phyloP scores from a whole-genome alignment of 37 sponge, comb jelly and placozoan species.

The Ephydatia muelleri region DNA sequence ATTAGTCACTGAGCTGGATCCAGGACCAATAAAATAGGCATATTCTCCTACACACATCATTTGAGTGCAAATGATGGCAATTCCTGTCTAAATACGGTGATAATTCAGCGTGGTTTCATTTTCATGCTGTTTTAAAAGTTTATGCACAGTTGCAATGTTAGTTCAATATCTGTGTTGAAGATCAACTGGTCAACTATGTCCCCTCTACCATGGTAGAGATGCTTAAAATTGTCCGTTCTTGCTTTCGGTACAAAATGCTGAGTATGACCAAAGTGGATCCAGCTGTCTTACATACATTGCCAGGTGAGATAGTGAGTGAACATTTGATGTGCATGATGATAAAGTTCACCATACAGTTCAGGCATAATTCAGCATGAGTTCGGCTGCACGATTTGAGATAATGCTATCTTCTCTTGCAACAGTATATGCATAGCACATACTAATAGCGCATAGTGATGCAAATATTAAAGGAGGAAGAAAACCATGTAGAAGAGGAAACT shows the following conservation, averaged over 20 bases:
- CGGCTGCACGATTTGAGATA: conserved; percentile 24
- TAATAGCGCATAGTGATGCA: conserved; percentile 39
- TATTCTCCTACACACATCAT: too few species aligned
- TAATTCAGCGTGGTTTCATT: too few species aligned
- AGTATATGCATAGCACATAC: conserved; percentile 52
- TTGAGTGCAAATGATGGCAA: too few species aligned
- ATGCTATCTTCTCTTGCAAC: conserved; percentile 4
- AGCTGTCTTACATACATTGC: conserved; percentile 39
- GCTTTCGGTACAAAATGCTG: conserved; percentile 45
- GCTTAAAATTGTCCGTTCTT: conserved; percentile 24
- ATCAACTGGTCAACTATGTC: conserved; percentile 23
- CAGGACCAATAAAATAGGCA: too few species aligned
- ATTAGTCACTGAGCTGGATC: too few species aligned
- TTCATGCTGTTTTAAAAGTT: conserved; percentile 1
- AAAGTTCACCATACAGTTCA: conserved; percentile 29
- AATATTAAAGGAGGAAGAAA: conserved; percentile 17
- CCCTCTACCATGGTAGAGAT: conserved; percentile 18
- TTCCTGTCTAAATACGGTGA: too few species aligned
- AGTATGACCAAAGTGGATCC: conserved; percentile 44
- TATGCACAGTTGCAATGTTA: conserved; percentile 15
- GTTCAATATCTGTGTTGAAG: conserved; percentile 17
- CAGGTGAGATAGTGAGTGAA: conserved; percentile 36
- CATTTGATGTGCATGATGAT: conserved; percentile 33
- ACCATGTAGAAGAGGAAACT: neutral
- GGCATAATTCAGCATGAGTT: conserved; percentile 35